Evolutionary conservation across 2,113 vertebrate genomes (phyloP).

Genomic region (Engystomops pustulosus): DNA sequence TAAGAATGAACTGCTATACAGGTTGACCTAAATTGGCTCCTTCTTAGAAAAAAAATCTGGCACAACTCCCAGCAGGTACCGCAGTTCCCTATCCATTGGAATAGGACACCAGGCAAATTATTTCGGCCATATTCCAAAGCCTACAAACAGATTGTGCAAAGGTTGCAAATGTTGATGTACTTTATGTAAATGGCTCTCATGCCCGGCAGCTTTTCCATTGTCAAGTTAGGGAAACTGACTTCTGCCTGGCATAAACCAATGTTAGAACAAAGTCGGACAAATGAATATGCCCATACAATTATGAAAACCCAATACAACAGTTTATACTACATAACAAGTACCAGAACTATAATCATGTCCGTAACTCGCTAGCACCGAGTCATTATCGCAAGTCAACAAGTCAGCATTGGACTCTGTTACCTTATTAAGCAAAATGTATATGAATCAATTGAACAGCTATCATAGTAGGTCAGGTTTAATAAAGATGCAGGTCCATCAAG

Average conservation of each 20-base stretch:
- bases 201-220: background rate
- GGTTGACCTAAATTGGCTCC: background rate
- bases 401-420: too few species aligned
- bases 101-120: background rate
- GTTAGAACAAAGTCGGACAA: background rate
- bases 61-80: background rate
- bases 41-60: background rate
- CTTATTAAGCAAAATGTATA: too few species aligned
- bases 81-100: background rate
- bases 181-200: background rate
- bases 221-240: background rate
- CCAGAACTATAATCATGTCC: too few species aligned
- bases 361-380: too few species aligned
- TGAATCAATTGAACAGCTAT: too few species aligned
- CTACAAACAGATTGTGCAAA: conserved; percentile 7
- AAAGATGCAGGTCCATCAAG: too few species aligned
- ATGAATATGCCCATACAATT: background rate
- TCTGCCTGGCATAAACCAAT: background rate
- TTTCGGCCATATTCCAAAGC: background rate
- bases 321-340: too few species aligned
- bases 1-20: background rate
- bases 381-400: too few species aligned
- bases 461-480: too few species aligned
- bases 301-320: too few species aligned
- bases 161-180: conserved; percentile 2